A percentile compares a stretch with the other conserved stretches of the same genome.
Conservation (phyloP, 2,113 vertebrate genomes). For the Ptilonorhynchus violaceus region DNA sequence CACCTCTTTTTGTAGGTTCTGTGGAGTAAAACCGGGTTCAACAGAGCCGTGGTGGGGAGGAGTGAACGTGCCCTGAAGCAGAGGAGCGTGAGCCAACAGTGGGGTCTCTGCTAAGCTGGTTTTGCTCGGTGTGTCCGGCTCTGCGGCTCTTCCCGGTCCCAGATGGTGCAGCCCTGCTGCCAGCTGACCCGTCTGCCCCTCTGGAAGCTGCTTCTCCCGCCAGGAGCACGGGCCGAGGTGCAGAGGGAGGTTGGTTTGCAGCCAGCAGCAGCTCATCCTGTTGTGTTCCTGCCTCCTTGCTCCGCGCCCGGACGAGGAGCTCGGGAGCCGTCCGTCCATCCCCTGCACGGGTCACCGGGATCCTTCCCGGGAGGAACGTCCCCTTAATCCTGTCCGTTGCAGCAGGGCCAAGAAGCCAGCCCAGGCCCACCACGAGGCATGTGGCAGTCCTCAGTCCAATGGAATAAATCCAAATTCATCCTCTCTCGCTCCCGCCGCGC, state of each 20-base stretch:
- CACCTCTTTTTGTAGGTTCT: background rate
- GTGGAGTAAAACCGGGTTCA: background rate
- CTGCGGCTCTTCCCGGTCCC: background rate
- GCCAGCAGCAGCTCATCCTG: background rate
- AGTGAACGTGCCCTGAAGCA: fast-evolving
- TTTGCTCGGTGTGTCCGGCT: fast-evolving
- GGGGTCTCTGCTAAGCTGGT: fast-evolving
- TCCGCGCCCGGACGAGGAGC: background rate
- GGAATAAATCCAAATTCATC: background rate
- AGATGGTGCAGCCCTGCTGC: background rate
- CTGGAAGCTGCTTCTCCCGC: background rate
- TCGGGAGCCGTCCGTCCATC: background rate
- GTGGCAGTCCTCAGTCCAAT: background rate
- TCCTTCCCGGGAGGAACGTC: background rate
- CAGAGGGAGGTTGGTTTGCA: background rate
- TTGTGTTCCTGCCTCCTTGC: background rate
- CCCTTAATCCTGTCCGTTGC: background rate
- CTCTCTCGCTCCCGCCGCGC: fast-evolving
- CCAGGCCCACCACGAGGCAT: fast-evolving
- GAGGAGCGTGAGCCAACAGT: background rate
- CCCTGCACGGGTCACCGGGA: background rate
- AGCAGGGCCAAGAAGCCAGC: background rate
- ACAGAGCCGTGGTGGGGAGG: fast-evolving
- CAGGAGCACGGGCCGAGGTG: background rate
- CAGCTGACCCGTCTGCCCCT: background rate